Evolutionary conservation across 2,797 vertebrate species (phyloP).

Genomic region (Sebastes flavidus): DNA sequence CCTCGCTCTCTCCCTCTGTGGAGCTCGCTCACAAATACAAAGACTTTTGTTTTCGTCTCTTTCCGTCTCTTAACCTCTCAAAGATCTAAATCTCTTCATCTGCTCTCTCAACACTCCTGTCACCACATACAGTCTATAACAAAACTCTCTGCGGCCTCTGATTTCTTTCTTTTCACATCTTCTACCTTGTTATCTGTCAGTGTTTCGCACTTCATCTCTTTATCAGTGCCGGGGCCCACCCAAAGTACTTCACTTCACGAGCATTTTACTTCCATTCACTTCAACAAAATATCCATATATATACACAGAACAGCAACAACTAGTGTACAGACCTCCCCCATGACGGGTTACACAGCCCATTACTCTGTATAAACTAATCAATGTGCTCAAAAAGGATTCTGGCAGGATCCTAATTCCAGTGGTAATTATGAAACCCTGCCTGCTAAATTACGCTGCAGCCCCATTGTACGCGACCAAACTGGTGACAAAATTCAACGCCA

Average conservation of each 20-base stretch:
- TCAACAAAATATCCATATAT: neutral
- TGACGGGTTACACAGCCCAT: neutral
- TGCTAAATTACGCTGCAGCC: neutral
- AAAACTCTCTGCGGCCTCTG: slow-evolving; percentile 32
- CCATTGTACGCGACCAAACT: fast-evolving
- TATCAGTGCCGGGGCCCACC: slow-evolving; percentile 3
- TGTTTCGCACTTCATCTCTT: slow-evolving; percentile 20
- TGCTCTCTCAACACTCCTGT: slow-evolving; percentile 21
- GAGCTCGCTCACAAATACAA: slow-evolving; percentile 29
- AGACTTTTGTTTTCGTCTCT: slow-evolving; percentile 13
- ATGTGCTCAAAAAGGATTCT: neutral
- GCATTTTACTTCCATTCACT: slow-evolving; percentile 5
- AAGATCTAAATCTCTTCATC: slow-evolving; percentile 34
- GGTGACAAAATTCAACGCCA: neutral
- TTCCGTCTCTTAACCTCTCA: slow-evolving; percentile 19
- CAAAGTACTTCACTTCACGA: slow-evolving; percentile 1
- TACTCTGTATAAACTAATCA: neutral
- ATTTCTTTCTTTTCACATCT: slow-evolving; percentile 31
- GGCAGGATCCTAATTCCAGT: neutral
- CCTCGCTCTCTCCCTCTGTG: slow-evolving; percentile 14
- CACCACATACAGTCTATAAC: slow-evolving; percentile 16
- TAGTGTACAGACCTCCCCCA: neutral
- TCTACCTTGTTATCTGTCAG: slow-evolving; percentile 36
- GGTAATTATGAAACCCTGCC: neutral
- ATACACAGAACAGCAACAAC: neutral